Evolutionary conservation across 1,140 invertebrate genomes (phyloP), one percentile per base, ranked within the genome.

Genomic region (Hycleus cichorii): DNA sequence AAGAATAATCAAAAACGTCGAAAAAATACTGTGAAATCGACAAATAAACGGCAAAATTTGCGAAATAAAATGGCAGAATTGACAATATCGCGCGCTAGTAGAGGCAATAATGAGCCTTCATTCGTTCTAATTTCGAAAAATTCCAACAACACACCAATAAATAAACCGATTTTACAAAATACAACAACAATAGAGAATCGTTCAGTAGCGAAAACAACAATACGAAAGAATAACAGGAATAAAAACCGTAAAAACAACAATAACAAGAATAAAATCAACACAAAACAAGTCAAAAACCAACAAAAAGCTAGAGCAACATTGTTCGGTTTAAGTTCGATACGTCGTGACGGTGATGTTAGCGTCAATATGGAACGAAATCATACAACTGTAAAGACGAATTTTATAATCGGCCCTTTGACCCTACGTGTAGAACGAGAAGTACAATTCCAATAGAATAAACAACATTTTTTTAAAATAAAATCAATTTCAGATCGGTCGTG

Each of bases 371-470:
- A 87, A 82, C 79, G 82, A 57, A 81, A 87, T 64, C 83, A 89
- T 62, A 90, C 87, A 0, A 90, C 87, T 27, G 86, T 91, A 11
- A 88, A 87, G 67, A 88, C 85, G 8, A 88, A 87, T 69, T 91
- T 91, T 71, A 81, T 83, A 10, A 73, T 91, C 32, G 89, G 89
- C 44, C 89, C 89, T 0, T 68, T 91, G 6, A 83, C 84, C 4
- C 72, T 91, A 42, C 86, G 86, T 71, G 89, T 91, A 0, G 88
- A 91, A 68, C 89, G 90, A 76, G 87, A 89, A 76, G 82, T 85
- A 73, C 67, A 26, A 3, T 66, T 48, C 12, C 12, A 55, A 52
- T 44, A 11, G 9, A 48, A 48, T 6, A 32, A 26, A n/a, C 10
- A 12, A 26, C 24, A 26, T 18, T 18, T 18, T 48, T 27, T 49